These are phyloP conservation scores for Rhagoletis zephyria DNA, from an alignment of 1,140 invertebrate species.

Conservation along the genomic window DNA sequence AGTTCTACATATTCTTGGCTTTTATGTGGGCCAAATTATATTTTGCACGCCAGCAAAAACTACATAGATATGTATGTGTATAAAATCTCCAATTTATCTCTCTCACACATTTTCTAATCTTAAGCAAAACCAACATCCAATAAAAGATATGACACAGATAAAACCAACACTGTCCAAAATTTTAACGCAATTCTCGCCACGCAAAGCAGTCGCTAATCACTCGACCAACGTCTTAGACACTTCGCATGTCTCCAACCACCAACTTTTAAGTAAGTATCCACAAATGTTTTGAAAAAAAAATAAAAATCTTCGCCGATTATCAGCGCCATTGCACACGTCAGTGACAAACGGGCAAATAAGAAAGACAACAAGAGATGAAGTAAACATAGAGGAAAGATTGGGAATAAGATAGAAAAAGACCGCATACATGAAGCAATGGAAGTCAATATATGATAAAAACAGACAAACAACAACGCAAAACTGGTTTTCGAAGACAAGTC, in stretches of 20 bases:
- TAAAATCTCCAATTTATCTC: too few relatives aligned
- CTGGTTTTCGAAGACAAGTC: slow-evolving; percentile 38
- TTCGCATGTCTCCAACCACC: background rate
- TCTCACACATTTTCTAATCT: slow-evolving; percentile 21
- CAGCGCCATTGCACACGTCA: slow-evolving; percentile 26
- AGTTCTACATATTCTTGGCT: too few relatives aligned
- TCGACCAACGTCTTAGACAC: background rate
- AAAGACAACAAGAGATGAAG: slow-evolving; percentile 3
- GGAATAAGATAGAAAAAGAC: slow-evolving; percentile 31
- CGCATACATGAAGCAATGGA: background rate
- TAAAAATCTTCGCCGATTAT: slow-evolving; percentile 21
- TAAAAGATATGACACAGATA: slow-evolving; percentile 24
- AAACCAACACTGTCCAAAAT: background rate
- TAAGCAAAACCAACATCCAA: background rate
- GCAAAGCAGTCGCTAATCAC: slow-evolving; percentile 40
- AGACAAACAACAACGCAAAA: slow-evolving; percentile 17
- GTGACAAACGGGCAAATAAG: slow-evolving; percentile 24
- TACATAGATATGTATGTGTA: too few relatives aligned
- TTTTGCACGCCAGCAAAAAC: too few relatives aligned
- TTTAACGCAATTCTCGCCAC: background rate
- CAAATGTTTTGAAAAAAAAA: slow-evolving; percentile 4
- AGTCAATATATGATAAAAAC: background rate
- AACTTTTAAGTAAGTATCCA: background rate
- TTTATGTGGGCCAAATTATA: too few relatives aligned
- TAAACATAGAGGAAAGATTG: background rate